These are phyloP conservation scores for Liasis olivaceus DNA, from an alignment of 2,797 vertebrate genomes.

Conservation along the genomic window DNA sequence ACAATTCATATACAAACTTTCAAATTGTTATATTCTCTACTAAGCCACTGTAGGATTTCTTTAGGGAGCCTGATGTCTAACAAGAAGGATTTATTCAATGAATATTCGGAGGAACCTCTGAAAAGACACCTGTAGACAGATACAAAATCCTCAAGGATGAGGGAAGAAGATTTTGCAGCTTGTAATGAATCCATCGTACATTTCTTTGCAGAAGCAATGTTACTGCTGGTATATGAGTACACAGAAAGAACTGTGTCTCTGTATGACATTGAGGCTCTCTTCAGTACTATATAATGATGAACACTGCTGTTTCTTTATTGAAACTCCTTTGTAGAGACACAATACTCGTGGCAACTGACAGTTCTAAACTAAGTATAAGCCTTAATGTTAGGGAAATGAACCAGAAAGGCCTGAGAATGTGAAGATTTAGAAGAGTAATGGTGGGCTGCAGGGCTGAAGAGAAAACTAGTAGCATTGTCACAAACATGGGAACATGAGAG, in stretches of 20 bases:
- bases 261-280: background rate
- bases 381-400: conserved; percentile 22
- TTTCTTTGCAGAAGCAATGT: background rate
- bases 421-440: background rate
- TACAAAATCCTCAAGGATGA: background rate
- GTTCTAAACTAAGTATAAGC: background rate
- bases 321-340: conserved; percentile 23
- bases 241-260: background rate
- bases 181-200: background rate
- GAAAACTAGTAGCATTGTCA: conserved; percentile 4
- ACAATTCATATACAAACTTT: background rate
- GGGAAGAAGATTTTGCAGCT: background rate
- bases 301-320: conserved; percentile 24
- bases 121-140: background rate
- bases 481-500: background rate
- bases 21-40: background rate
- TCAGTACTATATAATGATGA: background rate
- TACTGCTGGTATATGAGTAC: background rate
- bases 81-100: background rate
- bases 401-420: background rate
- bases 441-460: background rate
- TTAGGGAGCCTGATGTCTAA: background rate
- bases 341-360: background rate
- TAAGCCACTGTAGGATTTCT: background rate
- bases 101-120: background rate